Conservation (phyloP, 2,888 invertebrate species). For the Diarsia mendica region DNA sequence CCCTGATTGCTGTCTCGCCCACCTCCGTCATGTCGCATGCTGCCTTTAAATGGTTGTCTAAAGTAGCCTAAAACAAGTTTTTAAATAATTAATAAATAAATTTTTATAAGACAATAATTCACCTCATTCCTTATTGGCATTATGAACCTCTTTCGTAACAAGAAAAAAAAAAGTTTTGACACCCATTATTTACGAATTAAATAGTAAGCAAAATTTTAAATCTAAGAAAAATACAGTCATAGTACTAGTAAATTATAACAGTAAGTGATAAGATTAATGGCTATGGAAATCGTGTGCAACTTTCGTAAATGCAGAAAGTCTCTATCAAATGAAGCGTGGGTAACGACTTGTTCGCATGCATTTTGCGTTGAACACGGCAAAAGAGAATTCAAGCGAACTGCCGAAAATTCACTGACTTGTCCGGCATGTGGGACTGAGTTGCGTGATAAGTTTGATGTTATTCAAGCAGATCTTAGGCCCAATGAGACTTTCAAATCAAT, state of each 20-base stretch:
- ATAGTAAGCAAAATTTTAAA: constrained; percentile 22
- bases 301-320: constrained; percentile 88
- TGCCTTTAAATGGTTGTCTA: constrained; percentile 94
- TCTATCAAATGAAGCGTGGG: constrained; percentile 87
- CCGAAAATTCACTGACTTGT: constrained; percentile 85
- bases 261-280: constrained; percentile 40
- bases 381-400: constrained; percentile 85
- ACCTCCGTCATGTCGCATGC: constrained; percentile 96
- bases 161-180: too few species aligned
- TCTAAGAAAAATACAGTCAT: background rate
- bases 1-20: constrained; percentile 95
- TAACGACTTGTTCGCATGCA: constrained; percentile 90
- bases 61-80: constrained; percentile 88
- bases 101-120: too few species aligned
- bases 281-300: constrained; percentile 87
- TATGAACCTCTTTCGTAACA: constrained; percentile 3
- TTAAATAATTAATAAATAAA: background rate
- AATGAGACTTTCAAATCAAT: constrained; percentile 89
- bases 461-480: constrained; percentile 88
- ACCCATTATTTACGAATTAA: background rate
- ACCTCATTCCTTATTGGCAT: too few species aligned
- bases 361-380: constrained; percentile 90
- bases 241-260: constrained; percentile 23
- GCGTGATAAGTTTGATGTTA: constrained; percentile 88
- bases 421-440: constrained; percentile 88